Evolutionary conservation across 2,113 vertebrate genomes (phyloP).

Genomic region (Cinclus mexicanus): DNA sequence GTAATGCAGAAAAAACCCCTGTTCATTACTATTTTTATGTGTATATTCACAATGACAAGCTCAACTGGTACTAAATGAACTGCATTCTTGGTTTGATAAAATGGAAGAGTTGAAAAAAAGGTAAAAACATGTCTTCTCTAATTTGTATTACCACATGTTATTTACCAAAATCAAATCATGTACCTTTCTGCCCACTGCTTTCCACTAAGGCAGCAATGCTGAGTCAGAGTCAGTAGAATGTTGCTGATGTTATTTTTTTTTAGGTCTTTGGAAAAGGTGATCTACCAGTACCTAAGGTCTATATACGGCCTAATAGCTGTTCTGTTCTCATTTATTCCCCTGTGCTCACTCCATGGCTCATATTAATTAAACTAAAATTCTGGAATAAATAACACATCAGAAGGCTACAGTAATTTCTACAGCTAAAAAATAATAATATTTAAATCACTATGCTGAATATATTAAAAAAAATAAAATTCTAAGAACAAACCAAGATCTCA

Average conservation of each 20-base stretch:
- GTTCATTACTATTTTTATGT: background rate
- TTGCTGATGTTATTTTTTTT: background rate
- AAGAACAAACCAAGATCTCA: background rate
- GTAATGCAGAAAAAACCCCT: background rate
- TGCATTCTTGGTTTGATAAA: background rate
- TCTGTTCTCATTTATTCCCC: background rate
- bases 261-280: background rate
- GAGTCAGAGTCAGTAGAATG: background rate
- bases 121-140: background rate
- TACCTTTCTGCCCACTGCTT: background rate
- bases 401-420: background rate
- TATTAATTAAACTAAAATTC: background rate
- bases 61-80: background rate
- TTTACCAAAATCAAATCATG: background rate
- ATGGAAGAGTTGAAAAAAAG: background rate
- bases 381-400: background rate
- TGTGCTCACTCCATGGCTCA: background rate
- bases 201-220: background rate
- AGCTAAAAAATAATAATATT: background rate
- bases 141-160: background rate
- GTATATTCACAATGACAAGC: background rate
- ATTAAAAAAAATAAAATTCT: background rate
- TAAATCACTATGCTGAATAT: background rate
- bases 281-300: background rate
- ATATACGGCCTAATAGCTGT: background rate